A percentile compares a stretch with the other conserved stretches of the same genome.
phyloP scores from a whole-genome alignment of 2,888 invertebrate genomes.

The Caenorhabditis imperialis region DNA sequence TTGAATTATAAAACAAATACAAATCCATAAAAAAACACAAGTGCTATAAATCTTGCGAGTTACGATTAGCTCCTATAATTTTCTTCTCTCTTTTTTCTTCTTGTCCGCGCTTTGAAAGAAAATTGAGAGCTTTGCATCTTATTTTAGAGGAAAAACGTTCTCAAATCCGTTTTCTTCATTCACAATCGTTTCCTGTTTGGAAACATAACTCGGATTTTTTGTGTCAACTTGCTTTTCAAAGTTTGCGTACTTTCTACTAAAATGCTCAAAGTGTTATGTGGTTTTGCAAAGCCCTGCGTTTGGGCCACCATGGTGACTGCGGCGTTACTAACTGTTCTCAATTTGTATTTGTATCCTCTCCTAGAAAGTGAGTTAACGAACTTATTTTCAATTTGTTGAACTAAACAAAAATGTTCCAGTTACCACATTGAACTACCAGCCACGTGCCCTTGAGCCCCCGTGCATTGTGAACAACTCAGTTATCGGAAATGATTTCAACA shows the following conservation, averaged over 20 bases:
- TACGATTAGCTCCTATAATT: too few species aligned
- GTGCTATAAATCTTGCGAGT: too few species aligned
- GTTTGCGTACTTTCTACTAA: too few species aligned
- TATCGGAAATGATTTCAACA: constrained; percentile 14
- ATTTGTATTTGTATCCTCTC: not conserved
- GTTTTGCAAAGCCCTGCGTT: too few species aligned
- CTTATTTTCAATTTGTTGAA: too few species aligned
- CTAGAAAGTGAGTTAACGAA: constrained; percentile 3
- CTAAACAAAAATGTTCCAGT: too few species aligned
- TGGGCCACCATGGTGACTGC: constrained; percentile 3
- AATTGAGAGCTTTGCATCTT: constrained; percentile 13
- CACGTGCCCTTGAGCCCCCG: not conserved
- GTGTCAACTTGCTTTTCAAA: too few species aligned
- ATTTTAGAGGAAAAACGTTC: constrained; percentile 3
- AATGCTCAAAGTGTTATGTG: too few species aligned
- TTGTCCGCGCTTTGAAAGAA: too few species aligned
- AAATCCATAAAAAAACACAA: too few species aligned
- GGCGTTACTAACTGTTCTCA: not conserved
- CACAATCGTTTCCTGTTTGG: not conserved
- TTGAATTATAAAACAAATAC: too few species aligned
- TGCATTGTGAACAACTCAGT: constrained; percentile 25
- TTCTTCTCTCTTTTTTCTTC: too few species aligned
- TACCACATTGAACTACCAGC: not conserved
- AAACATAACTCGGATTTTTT: not conserved
- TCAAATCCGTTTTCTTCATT: constrained; percentile 10